Conservation (phyloP, 2,888 invertebrate species). For the Terebella lapidaria region DNA sequence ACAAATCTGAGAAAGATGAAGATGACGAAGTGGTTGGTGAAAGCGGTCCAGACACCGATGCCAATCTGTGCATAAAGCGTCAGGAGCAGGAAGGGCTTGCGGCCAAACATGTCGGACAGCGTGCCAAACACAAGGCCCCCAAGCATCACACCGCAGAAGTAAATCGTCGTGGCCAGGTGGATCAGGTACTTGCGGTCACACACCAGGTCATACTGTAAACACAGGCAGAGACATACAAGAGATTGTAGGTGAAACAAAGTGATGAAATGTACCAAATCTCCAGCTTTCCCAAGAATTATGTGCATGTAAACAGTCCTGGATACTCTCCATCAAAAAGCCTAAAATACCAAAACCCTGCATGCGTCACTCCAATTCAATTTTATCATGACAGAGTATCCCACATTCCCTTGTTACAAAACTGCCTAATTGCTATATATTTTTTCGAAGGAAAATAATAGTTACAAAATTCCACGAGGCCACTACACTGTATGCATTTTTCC, state of each 20-base stretch:
- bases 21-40: constrained; percentile 28
- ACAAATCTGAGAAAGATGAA: constrained; percentile 37
- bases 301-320: too few relatives aligned
- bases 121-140: constrained; percentile 42
- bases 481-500: too few relatives aligned
- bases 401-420: too few relatives aligned
- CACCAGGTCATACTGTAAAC: constrained; percentile 37
- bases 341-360: too few relatives aligned
- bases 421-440: too few relatives aligned
- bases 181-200: constrained; percentile 31
- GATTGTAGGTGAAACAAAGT: not conserved
- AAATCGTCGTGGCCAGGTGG: constrained; percentile 40
- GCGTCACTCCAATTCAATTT: too few relatives aligned
- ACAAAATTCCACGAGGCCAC: too few relatives aligned
- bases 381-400: too few relatives aligned
- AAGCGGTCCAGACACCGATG: constrained; percentile 33
- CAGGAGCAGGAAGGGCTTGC: constrained; percentile 35
- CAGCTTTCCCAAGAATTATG: too few relatives aligned
- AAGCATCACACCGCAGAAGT: constrained; percentile 44
- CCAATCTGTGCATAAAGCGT: constrained; percentile 31
- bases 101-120: constrained; percentile 39
- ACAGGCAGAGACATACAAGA: not conserved
- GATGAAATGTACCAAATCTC: not conserved
- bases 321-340: too few relatives aligned
- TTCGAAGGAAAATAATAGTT: too few relatives aligned